A percentile compares a stretch with the other conserved stretches of the same genome.
phyloP scores from a whole-genome alignment of 2,797 vertebrate genomes.

The Nyctibius grandis region DNA sequence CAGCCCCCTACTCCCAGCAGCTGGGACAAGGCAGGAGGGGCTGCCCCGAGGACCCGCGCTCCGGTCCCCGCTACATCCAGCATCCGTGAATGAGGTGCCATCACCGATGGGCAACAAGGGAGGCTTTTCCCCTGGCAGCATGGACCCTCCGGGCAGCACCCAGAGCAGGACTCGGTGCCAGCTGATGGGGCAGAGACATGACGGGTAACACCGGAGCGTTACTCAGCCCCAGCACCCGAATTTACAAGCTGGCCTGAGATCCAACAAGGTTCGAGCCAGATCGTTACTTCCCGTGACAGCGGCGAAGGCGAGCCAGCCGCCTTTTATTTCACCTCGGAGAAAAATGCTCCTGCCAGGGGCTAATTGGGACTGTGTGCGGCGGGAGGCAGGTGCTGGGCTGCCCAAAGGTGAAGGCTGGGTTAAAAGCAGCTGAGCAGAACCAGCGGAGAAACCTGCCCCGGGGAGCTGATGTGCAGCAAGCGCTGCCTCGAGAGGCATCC shows the following conservation, averaged over 20 bases:
- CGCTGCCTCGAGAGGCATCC: background rate
- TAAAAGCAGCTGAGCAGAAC: constrained; percentile 19
- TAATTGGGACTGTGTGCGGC: background rate
- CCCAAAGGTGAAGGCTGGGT: background rate
- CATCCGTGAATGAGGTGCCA: rapidly evolving
- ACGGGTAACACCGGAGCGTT: background rate
- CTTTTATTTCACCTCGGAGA: background rate
- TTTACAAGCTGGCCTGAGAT: background rate
- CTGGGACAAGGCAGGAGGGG: background rate
- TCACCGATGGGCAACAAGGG: rapidly evolving
- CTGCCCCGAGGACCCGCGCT: background rate
- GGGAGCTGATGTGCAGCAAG: background rate
- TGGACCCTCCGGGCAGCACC: background rate
- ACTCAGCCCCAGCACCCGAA: background rate
- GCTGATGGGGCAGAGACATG: background rate
- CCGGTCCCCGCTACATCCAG: background rate
- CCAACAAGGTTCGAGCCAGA: background rate
- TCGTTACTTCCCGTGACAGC: background rate
- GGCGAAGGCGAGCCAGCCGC: background rate
- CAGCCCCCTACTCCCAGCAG: background rate
- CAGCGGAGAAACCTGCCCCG: background rate
- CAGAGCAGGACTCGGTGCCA: background rate
- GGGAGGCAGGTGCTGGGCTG: background rate
- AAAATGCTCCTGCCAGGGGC: constrained; percentile 9
- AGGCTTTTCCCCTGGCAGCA: background rate